These are phyloP conservation scores for Bufo bufo DNA, from an alignment of 2,113 vertebrate genomes.

Conservation along the genomic window DNA sequence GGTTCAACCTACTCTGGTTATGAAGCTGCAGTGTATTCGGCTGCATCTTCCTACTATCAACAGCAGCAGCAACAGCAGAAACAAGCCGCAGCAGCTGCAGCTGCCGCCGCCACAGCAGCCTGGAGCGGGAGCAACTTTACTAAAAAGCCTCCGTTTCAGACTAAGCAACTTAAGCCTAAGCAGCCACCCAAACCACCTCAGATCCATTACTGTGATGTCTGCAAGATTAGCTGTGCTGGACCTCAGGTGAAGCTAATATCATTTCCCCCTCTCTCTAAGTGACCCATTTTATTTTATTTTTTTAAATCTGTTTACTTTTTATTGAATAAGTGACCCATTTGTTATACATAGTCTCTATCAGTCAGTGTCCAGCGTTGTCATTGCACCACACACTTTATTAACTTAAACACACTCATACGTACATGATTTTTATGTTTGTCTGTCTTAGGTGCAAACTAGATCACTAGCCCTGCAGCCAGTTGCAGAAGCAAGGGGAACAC, in stretches of 20 bases:
- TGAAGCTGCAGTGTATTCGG: constrained; percentile 97
- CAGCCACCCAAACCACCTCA: constrained; percentile 96
- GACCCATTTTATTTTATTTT: too few species aligned
- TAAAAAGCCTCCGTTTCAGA: constrained; percentile 96
- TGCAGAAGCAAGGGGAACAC: constrained; percentile 53
- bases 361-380: too few species aligned
- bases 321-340: too few species aligned
- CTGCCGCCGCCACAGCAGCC: constrained; percentile 89
- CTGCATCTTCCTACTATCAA: constrained; percentile 95
- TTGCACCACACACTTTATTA: too few species aligned
- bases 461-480: constrained; percentile 53
- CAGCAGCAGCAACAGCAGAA: constrained; percentile 92
- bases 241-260: constrained; percentile 82
- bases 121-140: constrained; percentile 96
- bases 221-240: constrained; percentile 99
- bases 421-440: too few species aligned
- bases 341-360: too few species aligned
- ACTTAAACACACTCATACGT: too few species aligned
- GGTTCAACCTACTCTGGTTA: constrained; percentile 97
- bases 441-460: constrained; percentile 53
- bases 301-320: too few species aligned
- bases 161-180: constrained; percentile 93
- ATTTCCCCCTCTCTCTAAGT: neutral
- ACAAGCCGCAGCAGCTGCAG: constrained; percentile 85
- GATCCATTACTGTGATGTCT: constrained; percentile 99